Evolutionary conservation across 2,113 vertebrate genomes (phyloP), one percentile per base, ranked within the genome.

Genomic region (Lepus europaeus): DNA sequence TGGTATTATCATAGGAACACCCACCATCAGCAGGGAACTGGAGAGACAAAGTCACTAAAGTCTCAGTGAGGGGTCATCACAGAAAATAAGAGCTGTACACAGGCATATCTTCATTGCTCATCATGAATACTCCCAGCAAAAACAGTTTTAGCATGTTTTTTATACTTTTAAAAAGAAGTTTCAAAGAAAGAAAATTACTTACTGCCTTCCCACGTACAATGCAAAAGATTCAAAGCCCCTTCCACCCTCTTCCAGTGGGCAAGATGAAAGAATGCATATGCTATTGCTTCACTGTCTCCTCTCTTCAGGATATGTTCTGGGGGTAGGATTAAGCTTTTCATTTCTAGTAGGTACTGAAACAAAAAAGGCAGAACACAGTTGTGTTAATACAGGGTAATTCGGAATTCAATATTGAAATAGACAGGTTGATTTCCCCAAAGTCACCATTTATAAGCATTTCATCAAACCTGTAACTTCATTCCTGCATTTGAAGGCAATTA

Each of bases 151-250:
- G 53, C 29, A 95, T 8, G n/a, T 97, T 63, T 59, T 93, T 91
- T 16, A 74, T 66, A 83, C 33, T 94, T 74, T 93, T 85, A 81
- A 82, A 63, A 59, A 92, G 81, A 53, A 7, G 19, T 95, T 94
- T 97, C 82, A 97, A 97, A 97, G 87, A 98, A 98, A 97, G 51
- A 97, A 85, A 97, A 98, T 97, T 98, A 99, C 99, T 99, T 99
- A 99, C 99, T 99, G 98, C 99, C 99, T 98, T 99, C 99, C 99
- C 99, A 99, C 94, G 99, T 99, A 98, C 99, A 99, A 98, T 99
- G 99, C 97, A 99, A 98, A 97, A 99, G 98, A 98, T 99, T 99
- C 97, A 99, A 98, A n/a, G 99, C 99, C 87, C 99, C 99, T 98
- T 99, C 99, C 61, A 99, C 99, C 97, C 99, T 98, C 97, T 99